These are phyloP conservation scores for Mormyrops attenuatus DNA, from an alignment of 2,797 vertebrate genomes.

Conservation along the genomic window DNA sequence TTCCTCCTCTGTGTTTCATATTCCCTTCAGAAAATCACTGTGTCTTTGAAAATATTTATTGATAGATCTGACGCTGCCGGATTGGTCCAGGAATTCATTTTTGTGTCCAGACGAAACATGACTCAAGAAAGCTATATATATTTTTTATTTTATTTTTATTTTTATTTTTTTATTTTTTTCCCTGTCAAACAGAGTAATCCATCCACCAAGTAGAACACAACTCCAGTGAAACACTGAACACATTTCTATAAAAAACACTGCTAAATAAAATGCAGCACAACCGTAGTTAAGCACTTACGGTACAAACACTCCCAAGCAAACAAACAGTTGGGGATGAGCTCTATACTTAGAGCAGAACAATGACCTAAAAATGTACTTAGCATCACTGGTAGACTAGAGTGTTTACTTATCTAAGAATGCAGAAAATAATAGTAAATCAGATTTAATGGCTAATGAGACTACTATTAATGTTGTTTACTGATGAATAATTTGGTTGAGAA, in stretches of 20 bases:
- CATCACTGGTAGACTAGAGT: neutral
- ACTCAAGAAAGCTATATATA: neutral
- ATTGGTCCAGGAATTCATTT: neutral
- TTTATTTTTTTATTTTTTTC: neutral
- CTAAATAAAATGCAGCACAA: neutral
- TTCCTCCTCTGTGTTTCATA: neutral
- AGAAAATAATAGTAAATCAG: neutral
- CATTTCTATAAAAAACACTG: neutral
- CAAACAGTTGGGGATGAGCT: neutral
- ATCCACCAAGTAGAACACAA: neutral
- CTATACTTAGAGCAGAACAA: neutral
- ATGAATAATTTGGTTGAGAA: neutral
- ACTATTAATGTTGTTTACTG: slow-evolving; percentile 4
- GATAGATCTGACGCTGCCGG: neutral
- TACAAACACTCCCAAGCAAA: neutral
- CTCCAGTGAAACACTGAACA: neutral
- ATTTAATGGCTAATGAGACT: neutral
- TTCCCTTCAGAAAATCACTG: neutral
- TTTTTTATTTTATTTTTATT: neutral
- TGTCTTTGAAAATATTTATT: neutral
- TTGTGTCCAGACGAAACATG: neutral
- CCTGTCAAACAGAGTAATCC: neutral
- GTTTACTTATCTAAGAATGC: neutral
- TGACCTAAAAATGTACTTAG: neutral
- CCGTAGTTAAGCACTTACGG: neutral